These are phyloP conservation scores for Eublepharis macularius DNA, from an alignment of 2,113 vertebrate genomes.

Conservation along the genomic window DNA sequence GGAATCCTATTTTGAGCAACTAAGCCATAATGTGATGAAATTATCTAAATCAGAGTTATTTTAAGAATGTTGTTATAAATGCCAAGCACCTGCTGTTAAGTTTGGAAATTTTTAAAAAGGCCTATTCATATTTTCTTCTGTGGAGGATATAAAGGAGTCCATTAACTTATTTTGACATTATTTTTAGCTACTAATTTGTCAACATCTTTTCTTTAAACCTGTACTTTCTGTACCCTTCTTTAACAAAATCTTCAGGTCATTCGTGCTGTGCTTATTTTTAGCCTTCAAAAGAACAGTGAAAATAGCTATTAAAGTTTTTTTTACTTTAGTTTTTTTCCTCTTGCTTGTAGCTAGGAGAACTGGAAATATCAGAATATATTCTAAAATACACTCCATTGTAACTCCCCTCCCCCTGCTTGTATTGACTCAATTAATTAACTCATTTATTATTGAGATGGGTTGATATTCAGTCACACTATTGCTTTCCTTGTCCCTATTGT, in stretches of 20 bases:
- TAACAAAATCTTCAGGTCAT: background rate
- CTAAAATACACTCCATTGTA: too few relatives aligned
- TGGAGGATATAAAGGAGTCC: background rate
- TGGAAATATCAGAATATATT: too few relatives aligned
- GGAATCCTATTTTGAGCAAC: background rate
- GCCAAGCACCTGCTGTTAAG: background rate
- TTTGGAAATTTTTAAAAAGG: background rate
- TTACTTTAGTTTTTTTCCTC: background rate
- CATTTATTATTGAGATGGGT: too few relatives aligned
- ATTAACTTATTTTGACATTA: background rate
- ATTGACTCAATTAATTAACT: too few relatives aligned
- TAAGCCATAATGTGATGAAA: background rate
- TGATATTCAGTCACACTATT: too few relatives aligned
- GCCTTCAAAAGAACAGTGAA: background rate
- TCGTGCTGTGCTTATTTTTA: background rate
- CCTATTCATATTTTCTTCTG: background rate
- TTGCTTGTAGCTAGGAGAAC: background rate
- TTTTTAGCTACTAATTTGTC: background rate
- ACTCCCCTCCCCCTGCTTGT: too few relatives aligned
- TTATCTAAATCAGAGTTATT: conserved; percentile 7
- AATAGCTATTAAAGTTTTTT: background rate
- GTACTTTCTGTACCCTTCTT: background rate
- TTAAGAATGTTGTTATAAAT: background rate
- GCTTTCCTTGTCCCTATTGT: too few relatives aligned
- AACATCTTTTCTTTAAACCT: background rate